Conservation (phyloP, 2,113 vertebrate species). For the Stegastes partitus region DNA sequence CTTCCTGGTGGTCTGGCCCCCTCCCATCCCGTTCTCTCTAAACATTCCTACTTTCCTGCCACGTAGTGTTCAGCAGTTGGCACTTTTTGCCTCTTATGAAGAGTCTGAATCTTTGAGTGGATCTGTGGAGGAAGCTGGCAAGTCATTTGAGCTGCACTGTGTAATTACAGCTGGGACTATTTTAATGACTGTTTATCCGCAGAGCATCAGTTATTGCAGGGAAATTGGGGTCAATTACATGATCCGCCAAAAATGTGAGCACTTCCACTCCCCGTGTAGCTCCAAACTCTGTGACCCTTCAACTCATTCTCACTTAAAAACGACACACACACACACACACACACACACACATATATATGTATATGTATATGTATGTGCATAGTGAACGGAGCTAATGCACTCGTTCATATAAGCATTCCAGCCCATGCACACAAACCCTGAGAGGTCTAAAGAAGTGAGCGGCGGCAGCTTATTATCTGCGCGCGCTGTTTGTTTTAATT, state of each 20-base stretch:
- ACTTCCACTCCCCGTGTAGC: background rate
- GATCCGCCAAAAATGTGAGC: conserved; percentile 57
- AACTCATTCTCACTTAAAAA: conserved; percentile 33
- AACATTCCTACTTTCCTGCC: conserved; percentile 5
- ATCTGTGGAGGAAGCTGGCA: conserved; percentile 62
- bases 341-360: conserved; percentile 7
- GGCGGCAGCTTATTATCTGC: conserved; percentile 41
- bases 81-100: background rate
- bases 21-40: background rate
- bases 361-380: background rate
- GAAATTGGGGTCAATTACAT: conserved; percentile 70
- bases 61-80: background rate
- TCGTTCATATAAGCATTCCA: conserved; percentile 23
- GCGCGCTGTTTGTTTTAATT: conserved; percentile 61
- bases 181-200: conserved; percentile 85
- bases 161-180: conserved; percentile 85
- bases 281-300: conserved; percentile 27
- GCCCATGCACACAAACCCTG: conserved; percentile 11
- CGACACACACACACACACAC: conserved; percentile 5
- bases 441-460: conserved; percentile 14
- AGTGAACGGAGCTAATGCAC: conserved; percentile 16
- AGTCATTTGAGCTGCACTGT: conserved; percentile 65
- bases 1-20: background rate
- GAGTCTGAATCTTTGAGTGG: conserved; percentile 17
- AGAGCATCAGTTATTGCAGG: conserved; percentile 75